A percentile compares a stretch with the other conserved stretches of the same genome.
Conservation (phyloP, 2,797 vertebrate genomes). For the Mallotus villosus region DNA sequence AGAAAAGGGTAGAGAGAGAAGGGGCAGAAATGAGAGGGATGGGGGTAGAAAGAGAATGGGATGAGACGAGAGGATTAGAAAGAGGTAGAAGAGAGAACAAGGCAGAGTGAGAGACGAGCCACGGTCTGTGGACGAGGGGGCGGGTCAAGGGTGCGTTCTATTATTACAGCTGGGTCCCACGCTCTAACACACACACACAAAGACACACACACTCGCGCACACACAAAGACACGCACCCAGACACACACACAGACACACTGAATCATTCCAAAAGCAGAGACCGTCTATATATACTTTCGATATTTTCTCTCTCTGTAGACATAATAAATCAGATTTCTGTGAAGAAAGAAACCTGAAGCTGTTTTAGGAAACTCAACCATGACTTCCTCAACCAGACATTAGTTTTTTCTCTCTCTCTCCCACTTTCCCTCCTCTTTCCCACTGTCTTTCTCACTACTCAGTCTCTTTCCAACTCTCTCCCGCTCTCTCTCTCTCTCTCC, state of each 20-base stretch:
- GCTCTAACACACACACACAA: conserved; percentile 19
- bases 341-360: conserved; percentile 9
- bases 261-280: conserved; percentile 51
- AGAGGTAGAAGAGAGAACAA: conserved; percentile 17
- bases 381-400: conserved; percentile 49
- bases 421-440: conserved; percentile 39
- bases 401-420: conserved; percentile 44
- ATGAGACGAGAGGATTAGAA: conserved; percentile 17
- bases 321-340: conserved; percentile 60
- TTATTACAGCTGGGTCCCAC: conserved; percentile 57
- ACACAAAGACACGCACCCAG: conserved; percentile 4
- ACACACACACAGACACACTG: conserved; percentile 1
- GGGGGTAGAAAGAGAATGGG: conserved; percentile 10
- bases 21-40: conserved; percentile 3
- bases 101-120: conserved; percentile 32
- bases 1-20: not conserved
- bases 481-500: not conserved
- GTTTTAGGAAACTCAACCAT: conserved; percentile 19
- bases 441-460: conserved; percentile 17
- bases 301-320: conserved; percentile 61
- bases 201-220: conserved; percentile 11
- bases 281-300: conserved; percentile 50
- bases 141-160: conserved; percentile 7
- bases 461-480: conserved; percentile 13
- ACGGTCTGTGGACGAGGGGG: conserved; percentile 12